A percentile compares a stretch with the other conserved stretches of the same genome.
Conservation (phyloP, 2,888 invertebrate species). For the Acrobasis repandana region DNA sequence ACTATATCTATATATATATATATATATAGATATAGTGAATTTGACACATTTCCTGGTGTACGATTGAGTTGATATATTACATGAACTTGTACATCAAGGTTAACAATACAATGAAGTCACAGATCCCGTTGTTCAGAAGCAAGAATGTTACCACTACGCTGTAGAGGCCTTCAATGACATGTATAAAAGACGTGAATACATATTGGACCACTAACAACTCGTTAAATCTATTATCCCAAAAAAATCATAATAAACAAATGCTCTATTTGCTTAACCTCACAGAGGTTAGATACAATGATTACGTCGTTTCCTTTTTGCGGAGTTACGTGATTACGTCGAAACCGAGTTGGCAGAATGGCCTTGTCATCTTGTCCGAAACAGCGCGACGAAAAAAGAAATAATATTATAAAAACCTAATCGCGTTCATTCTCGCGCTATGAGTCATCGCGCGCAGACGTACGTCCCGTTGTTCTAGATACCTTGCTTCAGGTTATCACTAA, state of each 20-base stretch:
- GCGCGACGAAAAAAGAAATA: constrained; percentile 19
- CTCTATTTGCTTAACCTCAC: constrained; percentile 24
- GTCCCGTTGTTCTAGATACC: constrained; percentile 17
- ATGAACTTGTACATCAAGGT: too few relatives aligned
- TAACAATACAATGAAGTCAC: too few relatives aligned
- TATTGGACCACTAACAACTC: background rate
- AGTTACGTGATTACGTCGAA: constrained; percentile 30
- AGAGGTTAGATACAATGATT: constrained; percentile 27
- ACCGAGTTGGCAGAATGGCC: constrained; percentile 22
- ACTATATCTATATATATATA: too few relatives aligned
- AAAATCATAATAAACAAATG: constrained; percentile 18
- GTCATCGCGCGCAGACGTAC: constrained; percentile 20
- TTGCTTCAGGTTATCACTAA: constrained; percentile 24
- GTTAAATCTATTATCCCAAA: constrained; percentile 20
- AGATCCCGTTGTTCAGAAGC: too few relatives aligned
- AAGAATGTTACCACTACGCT: too few relatives aligned
- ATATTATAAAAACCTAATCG: constrained; percentile 10
- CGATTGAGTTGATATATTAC: too few relatives aligned
- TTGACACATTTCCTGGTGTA: too few relatives aligned
- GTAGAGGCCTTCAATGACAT: too few relatives aligned
- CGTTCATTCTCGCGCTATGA: constrained; percentile 26
- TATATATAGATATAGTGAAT: too few relatives aligned
- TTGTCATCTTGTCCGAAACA: constrained; percentile 22
- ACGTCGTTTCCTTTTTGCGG: constrained; percentile 17
- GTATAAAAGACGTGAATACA: background rate